Conservation (phyloP, 2,888 invertebrate species). For the Cordilura impudica region DNA sequence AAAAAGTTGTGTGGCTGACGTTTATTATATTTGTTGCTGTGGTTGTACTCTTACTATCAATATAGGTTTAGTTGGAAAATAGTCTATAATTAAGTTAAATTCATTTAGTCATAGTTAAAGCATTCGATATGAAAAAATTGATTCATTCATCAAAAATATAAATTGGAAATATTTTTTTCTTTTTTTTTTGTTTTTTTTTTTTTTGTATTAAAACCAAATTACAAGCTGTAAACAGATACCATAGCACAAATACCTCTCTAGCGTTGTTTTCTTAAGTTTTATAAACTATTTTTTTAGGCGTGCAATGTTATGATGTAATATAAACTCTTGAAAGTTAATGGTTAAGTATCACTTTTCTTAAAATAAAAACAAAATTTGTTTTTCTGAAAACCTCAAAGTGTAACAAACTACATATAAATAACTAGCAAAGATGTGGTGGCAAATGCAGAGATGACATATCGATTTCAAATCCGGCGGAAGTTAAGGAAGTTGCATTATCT, state of each 20-base stretch:
- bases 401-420: neutral
- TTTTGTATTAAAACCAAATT: neutral
- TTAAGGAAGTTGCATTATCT: constrained; percentile 17
- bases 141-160: neutral
- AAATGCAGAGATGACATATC: constrained; percentile 31
- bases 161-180: neutral
- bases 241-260: neutral
- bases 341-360: neutral
- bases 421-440: neutral
- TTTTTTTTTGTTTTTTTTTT: too few relatives aligned
- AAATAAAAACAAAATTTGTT: constrained; percentile 14
- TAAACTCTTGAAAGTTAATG: neutral
- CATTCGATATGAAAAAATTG: neutral
- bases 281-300: neutral
- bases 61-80: too few relatives aligned
- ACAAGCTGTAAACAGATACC: neutral
- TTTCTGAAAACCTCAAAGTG: constrained; percentile 2
- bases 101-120: neutral
- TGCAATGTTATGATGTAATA: constrained; percentile 25
- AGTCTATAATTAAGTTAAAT: neutral
- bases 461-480: constrained; percentile 61
- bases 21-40: too few relatives aligned
- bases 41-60: too few relatives aligned
- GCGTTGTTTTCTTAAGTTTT: neutral
- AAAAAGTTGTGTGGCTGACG: too few relatives aligned